A percentile compares a stretch with the other conserved stretches of the same genome.
Evolutionary conservation across 2,113 vertebrate genomes (phyloP).

Genomic region (Macrotis lagotis): DNA sequence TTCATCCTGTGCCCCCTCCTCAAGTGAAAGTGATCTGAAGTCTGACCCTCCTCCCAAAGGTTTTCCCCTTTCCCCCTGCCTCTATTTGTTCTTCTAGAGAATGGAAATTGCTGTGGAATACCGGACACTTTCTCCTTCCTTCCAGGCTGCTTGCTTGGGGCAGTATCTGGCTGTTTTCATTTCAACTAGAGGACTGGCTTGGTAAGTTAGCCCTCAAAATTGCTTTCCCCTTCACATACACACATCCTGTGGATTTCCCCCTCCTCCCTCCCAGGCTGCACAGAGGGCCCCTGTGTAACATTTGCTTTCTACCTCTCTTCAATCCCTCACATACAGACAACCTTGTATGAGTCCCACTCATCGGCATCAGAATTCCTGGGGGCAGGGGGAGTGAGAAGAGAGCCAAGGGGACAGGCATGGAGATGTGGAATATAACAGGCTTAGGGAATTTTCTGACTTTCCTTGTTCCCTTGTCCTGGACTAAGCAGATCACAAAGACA

Average conservation of each 20-base stretch:
- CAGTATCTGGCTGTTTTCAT: neutral
- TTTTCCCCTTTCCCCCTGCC: neutral
- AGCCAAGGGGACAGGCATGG: neutral
- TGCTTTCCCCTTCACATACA: neutral
- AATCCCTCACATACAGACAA: neutral
- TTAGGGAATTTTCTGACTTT: neutral
- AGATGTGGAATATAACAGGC: neutral
- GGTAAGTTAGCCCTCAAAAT: neutral
- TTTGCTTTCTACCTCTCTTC: neutral
- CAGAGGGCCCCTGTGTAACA: neutral
- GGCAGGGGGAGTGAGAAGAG: neutral
- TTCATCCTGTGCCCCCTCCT: neutral
- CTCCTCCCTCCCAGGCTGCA: neutral
- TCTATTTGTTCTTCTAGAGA: neutral
- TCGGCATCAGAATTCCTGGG: neutral
- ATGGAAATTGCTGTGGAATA: neutral
- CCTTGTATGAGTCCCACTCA: neutral
- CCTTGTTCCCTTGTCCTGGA: neutral
- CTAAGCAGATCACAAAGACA: neutral
- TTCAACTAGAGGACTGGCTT: neutral
- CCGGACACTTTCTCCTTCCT: neutral
- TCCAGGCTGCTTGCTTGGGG: neutral
- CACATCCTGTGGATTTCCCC: neutral
- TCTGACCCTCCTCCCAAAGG: neutral
- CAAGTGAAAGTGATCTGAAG: neutral